A percentile compares a stretch with the other conserved stretches of the same genome.
Evolutionary conservation across 2,797 vertebrate species (phyloP).

Genomic region (Clarias fuscus): DNA sequence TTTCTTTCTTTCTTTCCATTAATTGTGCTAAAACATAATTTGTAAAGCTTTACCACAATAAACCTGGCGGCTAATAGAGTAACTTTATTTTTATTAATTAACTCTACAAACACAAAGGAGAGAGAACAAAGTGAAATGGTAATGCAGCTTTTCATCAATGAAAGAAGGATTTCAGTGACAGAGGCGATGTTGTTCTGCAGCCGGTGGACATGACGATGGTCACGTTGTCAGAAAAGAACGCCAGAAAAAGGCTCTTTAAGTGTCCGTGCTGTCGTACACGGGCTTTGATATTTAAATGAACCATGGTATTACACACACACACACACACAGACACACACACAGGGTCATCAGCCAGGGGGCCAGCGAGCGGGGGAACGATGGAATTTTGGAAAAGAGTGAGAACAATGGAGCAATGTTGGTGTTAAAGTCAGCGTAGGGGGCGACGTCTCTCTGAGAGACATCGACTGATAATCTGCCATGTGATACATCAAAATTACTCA

Average conservation of each 20-base stretch:
- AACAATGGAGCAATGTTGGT: constrained; percentile 59
- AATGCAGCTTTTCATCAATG: constrained; percentile 12
- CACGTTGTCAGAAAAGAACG: constrained; percentile 42
- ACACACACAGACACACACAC: constrained; percentile 27
- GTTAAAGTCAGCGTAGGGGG: constrained; percentile 59
- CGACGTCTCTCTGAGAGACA: not conserved
- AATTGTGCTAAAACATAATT: not conserved
- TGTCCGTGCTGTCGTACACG: constrained; percentile 52
- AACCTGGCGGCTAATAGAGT: not conserved
- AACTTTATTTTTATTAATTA: not conserved
- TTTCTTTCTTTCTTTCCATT: not conserved
- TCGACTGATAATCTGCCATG: not conserved
- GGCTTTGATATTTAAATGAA: constrained; percentile 69
- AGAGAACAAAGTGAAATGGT: not conserved
- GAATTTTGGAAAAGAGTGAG: constrained; percentile 57
- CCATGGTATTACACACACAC: constrained; percentile 29
- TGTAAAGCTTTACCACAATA: not conserved
- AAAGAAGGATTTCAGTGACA: constrained; percentile 15
- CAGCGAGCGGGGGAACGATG: constrained; percentile 41
- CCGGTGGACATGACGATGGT: constrained; percentile 6
- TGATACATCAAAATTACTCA: not conserved
- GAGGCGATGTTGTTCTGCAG: not conserved
- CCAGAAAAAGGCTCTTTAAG: constrained; percentile 45
- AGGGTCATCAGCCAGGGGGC: constrained; percentile 20
- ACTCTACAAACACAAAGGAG: not conserved